Conservation (phyloP, 2,797 vertebrate species). For the Scolopax rusticola region DNA sequence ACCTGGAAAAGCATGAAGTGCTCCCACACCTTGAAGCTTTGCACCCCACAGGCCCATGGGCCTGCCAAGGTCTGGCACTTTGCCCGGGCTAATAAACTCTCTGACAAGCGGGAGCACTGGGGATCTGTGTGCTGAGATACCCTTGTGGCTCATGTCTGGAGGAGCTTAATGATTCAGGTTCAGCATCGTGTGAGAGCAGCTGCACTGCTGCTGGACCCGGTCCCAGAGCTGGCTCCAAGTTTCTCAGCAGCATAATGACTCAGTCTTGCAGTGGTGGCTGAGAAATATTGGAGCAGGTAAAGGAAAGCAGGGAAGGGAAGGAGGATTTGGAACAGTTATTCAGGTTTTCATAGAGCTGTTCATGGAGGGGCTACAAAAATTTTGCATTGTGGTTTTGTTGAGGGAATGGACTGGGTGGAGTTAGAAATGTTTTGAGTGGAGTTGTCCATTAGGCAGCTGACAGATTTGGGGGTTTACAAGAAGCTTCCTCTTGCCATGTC, state of each 20-base stretch:
- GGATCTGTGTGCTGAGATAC: conserved; percentile 41
- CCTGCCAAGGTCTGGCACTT: conserved; percentile 57
- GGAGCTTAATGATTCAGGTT: conserved; percentile 57
- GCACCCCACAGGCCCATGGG: conserved; percentile 9
- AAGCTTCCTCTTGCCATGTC: not conserved
- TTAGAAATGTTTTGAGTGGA: not conserved
- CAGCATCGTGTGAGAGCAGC: conserved; percentile 62
- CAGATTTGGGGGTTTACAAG: not conserved
- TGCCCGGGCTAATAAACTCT: conserved; percentile 63
- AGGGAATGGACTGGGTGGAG: not conserved
- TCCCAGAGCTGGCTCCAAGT: conserved; percentile 62
- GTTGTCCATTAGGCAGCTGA: not conserved
- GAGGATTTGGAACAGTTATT: not conserved
- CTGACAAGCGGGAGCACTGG: conserved; percentile 2
- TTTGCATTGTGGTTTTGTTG: not conserved
- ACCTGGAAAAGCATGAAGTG: conserved; percentile 24
- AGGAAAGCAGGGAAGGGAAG: not conserved
- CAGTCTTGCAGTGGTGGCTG: conserved; percentile 52
- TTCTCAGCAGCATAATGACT: conserved; percentile 52
- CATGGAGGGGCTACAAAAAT: not conserved
- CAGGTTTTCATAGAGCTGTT: accelerated
- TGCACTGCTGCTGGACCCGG: conserved; percentile 39
- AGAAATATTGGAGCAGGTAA: conserved; percentile 58
- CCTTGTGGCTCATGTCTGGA: conserved; percentile 56
- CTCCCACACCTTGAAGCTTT: conserved; percentile 47